Evolutionary conservation across 2,888 invertebrate species (phyloP).

Genomic region (Ditylenchus weischeri): DNA sequence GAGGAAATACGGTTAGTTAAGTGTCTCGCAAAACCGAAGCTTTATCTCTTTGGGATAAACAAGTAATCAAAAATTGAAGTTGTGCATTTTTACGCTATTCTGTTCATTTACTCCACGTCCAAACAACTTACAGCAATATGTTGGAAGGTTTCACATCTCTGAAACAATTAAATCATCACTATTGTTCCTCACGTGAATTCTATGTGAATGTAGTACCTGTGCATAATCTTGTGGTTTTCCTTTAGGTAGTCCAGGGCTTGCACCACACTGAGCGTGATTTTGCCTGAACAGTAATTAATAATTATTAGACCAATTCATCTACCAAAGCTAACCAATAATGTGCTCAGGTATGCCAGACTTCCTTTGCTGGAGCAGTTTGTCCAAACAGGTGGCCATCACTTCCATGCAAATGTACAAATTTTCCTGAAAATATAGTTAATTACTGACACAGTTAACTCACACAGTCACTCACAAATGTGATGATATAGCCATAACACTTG

Average conservation of each 20-base stretch:
- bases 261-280: slow-evolving; percentile 93
- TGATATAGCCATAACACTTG: slow-evolving; percentile 93
- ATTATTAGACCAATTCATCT: too few relatives aligned
- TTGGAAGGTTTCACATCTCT: slow-evolving; percentile 74
- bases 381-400: slow-evolving; percentile 96
- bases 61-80: too few relatives aligned
- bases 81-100: too few relatives aligned
- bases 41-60: too few relatives aligned
- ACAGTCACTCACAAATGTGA: slow-evolving; percentile 59
- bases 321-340: neutral
- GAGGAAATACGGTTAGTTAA: too few relatives aligned
- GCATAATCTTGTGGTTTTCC: slow-evolving; percentile 68
- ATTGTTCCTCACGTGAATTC: too few relatives aligned
- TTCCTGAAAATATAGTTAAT: slow-evolving; percentile 49
- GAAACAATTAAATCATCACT: too few relatives aligned
- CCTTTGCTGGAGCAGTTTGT: slow-evolving; percentile 75
- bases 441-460: neutral
- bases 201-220: too few relatives aligned
- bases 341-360: slow-evolving; percentile 10
- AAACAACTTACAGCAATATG: slow-evolving; percentile 76
- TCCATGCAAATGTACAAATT: slow-evolving; percentile 99
- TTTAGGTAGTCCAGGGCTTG: slow-evolving; percentile 95
- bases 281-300: slow-evolving; percentile 79
- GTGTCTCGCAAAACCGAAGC: too few relatives aligned
- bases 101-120: slow-evolving; percentile 69